Base-by-base conservation (phyloP, 2,797 vertebrate genomes). In the Margarornis squamiger region DNA sequence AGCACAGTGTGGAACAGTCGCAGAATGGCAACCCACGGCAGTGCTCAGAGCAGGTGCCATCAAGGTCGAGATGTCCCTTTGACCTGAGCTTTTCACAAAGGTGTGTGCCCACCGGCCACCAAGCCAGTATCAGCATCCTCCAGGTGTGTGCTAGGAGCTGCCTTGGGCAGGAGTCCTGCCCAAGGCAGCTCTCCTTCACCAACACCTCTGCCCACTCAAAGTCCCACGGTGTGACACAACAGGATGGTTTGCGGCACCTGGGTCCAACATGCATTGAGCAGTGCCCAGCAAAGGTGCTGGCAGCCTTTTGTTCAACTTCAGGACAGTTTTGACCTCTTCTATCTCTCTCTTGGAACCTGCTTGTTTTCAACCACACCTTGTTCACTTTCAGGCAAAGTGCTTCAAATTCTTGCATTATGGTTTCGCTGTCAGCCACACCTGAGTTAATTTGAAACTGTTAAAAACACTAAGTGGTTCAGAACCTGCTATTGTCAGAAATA, bases 241-340 rank as follows among this genome's bases (percentile, higher is more conserved):
- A 59, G 20, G 27, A 14, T 34, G 34, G 18, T 21, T 74, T 43
- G 27, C 19, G 22, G 4, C 29, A 36, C 1, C 0, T 14, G 14
- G 5, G 17, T 16, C 41, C 20, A 57, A 22, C 18, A 8, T 0
- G 0, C 18, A 27, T 23, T 0, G 0, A 68, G 7, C 17, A 39
- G 34, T 14, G 21, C n/a, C 41, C 30, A 36, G 3, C 0, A 1
- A 68, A 24, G 29, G 18, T 58, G 9, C 16, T 58, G 24, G 16
- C 21, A 70, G 8, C 15, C 10, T 15, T 58, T 26, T 59, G 10
- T 7, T 78, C 34, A 49, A 18, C 9, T 24, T 43, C 51, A 30
- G n/a, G 24, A 20, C 2, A 41, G 8, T 38, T 91, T 24, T 67
- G 43, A 91, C 34, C 32, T 76, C 23, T 68, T 65, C 2, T 4